Evolutionary conservation across 2,113 vertebrate genomes (phyloP).

Genomic region (Malurus elegans): DNA sequence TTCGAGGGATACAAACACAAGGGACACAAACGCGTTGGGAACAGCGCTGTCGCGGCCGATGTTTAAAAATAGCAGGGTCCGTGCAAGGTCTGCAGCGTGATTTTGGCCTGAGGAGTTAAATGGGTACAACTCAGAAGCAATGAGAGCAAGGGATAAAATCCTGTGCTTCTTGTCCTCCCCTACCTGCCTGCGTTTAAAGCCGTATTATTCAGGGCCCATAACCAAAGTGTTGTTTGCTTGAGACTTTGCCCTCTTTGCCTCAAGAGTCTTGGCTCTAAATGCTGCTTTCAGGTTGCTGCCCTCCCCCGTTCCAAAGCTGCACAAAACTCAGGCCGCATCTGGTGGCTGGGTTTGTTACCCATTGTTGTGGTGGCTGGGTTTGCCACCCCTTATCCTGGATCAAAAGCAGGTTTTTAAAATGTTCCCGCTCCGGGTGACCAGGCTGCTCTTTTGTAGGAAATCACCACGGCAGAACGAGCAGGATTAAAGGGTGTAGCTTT

Average conservation of each 20-base stretch:
- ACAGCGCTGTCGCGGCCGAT: rapidly evolving
- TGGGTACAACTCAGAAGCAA: too few species aligned
- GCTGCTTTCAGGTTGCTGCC: rapidly evolving
- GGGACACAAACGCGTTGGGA: rapidly evolving
- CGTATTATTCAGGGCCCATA: rapidly evolving
- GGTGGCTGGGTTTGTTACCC: neutral
- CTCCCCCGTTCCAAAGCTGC: neutral
- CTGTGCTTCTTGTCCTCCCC: neutral
- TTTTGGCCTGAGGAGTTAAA: rapidly evolving
- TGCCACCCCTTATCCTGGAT: neutral
- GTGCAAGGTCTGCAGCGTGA: rapidly evolving
- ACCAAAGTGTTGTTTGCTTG: neutral
- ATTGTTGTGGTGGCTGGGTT: neutral
- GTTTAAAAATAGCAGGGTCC: neutral
- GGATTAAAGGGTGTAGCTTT: neutral
- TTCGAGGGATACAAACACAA: neutral
- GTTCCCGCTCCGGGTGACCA: neutral
- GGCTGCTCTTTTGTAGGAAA: neutral
- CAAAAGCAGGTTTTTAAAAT: neutral
- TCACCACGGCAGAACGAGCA: neutral
- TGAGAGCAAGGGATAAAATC: too few species aligned
- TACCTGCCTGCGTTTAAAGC: rapidly evolving
- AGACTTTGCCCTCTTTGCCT: neutral
- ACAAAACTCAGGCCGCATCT: neutral
- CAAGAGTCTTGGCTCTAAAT: neutral